Evolutionary conservation across 1,140 invertebrate genomes (phyloP).

Genomic region (Leptinotarsa undecemlineata): DNA sequence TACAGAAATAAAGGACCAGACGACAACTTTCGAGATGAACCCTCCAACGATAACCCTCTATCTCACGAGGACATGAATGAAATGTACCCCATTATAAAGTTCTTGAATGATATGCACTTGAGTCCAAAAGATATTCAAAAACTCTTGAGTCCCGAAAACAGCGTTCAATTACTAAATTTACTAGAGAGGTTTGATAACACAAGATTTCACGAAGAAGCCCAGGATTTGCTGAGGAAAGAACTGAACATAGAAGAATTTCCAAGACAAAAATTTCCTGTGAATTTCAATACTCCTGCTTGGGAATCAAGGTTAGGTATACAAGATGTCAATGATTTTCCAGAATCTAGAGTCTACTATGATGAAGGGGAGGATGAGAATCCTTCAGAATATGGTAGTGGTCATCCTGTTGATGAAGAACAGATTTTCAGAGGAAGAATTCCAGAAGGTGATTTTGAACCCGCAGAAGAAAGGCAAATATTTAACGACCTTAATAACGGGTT

Average conservation of each 20-base stretch:
- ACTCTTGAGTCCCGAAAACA: slow-evolving; percentile 48
- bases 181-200: slow-evolving; percentile 35
- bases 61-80: slow-evolving; percentile 21
- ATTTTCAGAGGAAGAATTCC: slow-evolving; percentile 34
- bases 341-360: slow-evolving; percentile 60
- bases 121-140: slow-evolving; percentile 45
- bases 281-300: slow-evolving; percentile 56
- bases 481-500: background rate
- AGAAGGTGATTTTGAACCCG: slow-evolving; percentile 17
- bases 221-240: slow-evolving; percentile 40
- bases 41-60: background rate
- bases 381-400: slow-evolving; percentile 35
- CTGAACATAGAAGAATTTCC: slow-evolving; percentile 33
- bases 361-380: slow-evolving; percentile 49
- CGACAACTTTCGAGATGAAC: background rate
- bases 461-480: background rate
- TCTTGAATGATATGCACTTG: slow-evolving; percentile 39
- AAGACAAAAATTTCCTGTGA: slow-evolving; percentile 57
- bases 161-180: slow-evolving; percentile 38
- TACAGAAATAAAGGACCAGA: background rate
- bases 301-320: slow-evolving; percentile 53
- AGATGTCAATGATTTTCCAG: slow-evolving; percentile 54
- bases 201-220: slow-evolving; percentile 12
- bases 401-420: slow-evolving; percentile 12
- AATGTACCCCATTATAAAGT: slow-evolving; percentile 43